These are phyloP conservation scores for Yponomeuta sedellus DNA, from an alignment of 2,888 invertebrate species.

Conservation along the genomic window DNA sequence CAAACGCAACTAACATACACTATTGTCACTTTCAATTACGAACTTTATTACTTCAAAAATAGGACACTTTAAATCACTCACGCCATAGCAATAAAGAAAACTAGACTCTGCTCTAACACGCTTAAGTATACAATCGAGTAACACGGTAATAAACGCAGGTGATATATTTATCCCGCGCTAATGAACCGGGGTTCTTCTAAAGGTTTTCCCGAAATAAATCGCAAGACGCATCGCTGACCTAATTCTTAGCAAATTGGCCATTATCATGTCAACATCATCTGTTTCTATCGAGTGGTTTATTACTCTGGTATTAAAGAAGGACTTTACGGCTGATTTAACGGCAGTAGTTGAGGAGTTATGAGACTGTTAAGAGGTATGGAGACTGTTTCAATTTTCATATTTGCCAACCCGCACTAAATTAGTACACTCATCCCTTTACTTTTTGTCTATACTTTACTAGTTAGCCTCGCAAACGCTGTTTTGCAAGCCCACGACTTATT, in stretches of 20 bases:
- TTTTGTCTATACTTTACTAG: too few relatives aligned
- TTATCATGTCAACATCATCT: not conserved
- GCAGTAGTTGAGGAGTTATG: too few relatives aligned
- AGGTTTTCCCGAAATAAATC: not conserved
- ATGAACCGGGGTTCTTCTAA: not conserved
- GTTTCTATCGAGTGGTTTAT: not conserved
- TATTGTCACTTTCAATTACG: not conserved
- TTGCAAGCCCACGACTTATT: too few relatives aligned
- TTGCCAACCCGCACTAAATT: too few relatives aligned
- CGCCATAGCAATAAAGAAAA: not conserved
- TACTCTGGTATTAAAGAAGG: not conserved
- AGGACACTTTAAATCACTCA: not conserved
- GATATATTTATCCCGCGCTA: not conserved
- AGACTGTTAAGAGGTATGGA: too few relatives aligned
- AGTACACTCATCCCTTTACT: too few relatives aligned
- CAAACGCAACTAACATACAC: not conserved
- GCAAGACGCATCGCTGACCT: not conserved
- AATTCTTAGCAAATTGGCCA: not conserved
- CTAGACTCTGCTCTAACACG: not conserved
- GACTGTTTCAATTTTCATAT: too few relatives aligned
- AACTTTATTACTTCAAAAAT: not conserved
- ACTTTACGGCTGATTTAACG: not conserved
- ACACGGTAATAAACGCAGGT: not conserved
- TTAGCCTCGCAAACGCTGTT: too few relatives aligned
- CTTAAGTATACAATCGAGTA: not conserved